Percentiles rank a stretch among this genome's conserved stretches.
Evolutionary conservation across 2,797 vertebrate species (phyloP).

Genomic region (Pseudomugil tenellus): DNA sequence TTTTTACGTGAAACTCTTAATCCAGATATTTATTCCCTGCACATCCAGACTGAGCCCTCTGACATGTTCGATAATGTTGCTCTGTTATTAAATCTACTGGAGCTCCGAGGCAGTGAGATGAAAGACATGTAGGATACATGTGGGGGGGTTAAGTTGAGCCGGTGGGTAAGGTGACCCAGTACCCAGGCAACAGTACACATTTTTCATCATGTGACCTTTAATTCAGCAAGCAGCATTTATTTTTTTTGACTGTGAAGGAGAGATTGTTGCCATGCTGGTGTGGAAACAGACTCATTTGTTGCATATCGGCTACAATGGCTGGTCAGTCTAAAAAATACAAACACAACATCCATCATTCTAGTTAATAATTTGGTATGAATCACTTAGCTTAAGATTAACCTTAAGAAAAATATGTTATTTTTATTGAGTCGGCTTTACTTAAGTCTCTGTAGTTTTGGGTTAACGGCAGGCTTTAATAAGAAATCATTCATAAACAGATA

Average conservation of each 20-base stretch:
- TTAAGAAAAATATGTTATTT: background rate
- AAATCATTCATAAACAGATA: no score
- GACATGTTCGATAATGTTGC: background rate
- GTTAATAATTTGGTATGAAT: background rate
- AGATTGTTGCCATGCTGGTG: background rate
- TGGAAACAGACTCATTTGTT: background rate
- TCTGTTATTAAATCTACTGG: background rate
- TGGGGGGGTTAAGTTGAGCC: no score
- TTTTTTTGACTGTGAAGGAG: background rate
- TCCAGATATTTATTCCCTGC: slow-evolving; percentile 1
- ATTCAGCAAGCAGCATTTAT: background rate
- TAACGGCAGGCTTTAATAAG: no score
- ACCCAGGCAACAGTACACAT: background rate
- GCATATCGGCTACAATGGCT: background rate
- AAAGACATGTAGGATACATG: background rate
- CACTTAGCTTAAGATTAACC: background rate
- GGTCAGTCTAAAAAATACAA: background rate
- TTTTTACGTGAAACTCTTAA: background rate
- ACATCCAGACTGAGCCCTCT: background rate
- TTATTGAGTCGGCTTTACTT: background rate
- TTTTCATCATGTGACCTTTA: background rate
- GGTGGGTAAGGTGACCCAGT: background rate
- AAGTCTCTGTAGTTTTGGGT: no score
- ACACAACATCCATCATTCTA: background rate
- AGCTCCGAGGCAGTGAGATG: background rate